phyloP scores from a whole-genome alignment of 2,888 invertebrate species.

The Melanostoma scalare region DNA sequence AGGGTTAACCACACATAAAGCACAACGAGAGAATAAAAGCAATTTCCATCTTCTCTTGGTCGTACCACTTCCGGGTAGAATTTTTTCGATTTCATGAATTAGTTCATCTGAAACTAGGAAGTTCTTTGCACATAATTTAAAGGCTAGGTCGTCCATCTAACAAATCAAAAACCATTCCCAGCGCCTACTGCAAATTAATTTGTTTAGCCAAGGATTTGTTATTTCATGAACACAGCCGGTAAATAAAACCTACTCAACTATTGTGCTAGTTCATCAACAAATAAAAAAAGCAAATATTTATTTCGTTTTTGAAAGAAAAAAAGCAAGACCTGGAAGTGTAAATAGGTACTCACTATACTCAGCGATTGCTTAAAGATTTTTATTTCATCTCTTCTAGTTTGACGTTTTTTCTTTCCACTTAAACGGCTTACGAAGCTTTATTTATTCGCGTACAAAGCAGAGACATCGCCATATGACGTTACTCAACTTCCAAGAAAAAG shows the following conservation, averaged over 20 bases:
- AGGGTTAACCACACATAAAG: too few relatives aligned
- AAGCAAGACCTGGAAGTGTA: conserved; percentile 3
- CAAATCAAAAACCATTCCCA: conserved; percentile 17
- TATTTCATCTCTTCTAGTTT: not conserved
- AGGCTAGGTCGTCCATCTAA: not conserved
- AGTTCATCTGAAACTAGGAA: conserved; percentile 21
- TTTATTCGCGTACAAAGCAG: conserved; percentile 56
- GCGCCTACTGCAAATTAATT: conserved; percentile 29
- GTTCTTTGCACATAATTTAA: not conserved
- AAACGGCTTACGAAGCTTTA: conserved; percentile 9
- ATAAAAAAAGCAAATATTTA: conserved; percentile 27
- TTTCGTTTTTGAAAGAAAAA: conserved; percentile 14
- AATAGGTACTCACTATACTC: conserved; percentile 1
- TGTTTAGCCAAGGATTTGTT: not conserved
- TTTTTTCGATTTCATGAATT: conserved; percentile 22
- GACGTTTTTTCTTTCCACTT: conserved; percentile 1
- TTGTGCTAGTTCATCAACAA: conserved; percentile 24
- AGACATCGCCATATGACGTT: conserved; percentile 56
- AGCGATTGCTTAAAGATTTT: conserved; percentile 16
- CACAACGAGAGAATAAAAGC: too few relatives aligned
- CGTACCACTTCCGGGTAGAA: conserved; percentile 31
- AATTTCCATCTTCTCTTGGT: too few relatives aligned
- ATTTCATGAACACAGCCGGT: not conserved
- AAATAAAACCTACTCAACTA: conserved; percentile 28
- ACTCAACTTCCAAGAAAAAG: conserved; percentile 30